Base-by-base conservation (phyloP, 2,113 vertebrate species). In the Oreocharis arfaki region DNA sequence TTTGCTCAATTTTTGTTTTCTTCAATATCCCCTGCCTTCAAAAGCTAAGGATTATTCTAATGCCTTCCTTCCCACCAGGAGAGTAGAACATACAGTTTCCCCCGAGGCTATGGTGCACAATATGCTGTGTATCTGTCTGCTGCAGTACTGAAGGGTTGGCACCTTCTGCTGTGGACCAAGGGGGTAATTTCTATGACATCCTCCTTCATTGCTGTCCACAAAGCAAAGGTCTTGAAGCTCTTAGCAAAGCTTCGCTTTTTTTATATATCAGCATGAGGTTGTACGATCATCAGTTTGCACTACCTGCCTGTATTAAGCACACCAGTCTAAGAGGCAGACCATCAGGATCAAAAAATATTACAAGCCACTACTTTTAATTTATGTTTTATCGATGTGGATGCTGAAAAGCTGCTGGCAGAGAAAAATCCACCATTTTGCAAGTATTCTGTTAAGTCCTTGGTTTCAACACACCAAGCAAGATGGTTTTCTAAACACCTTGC, bases 31-130 rank as follows among this genome's bases (percentile, higher is more conserved):
- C 59, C 77, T 89, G 76, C 39, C 57, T 91, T 88, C 94, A 90
- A 96, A 95, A 91, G 84, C 90, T 87, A 86, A 76, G 90, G 42
- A 94, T 92, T 94, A 88, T 94, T 87, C 89, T 95, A 96, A 96
- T 91, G 61, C 28, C 56, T 94, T 93, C 83, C 57, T 78, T 93
- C 93, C 93, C 81, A 95, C 42, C 18, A 90, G 77, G 71, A 93
- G 46, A 76, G 75, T 39, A 91, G 61, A 56, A 70, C 37, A 79
- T 11, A 74, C 5, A 84, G 35, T 56, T 93, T 93, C 78, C 88
- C 93, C 75, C 0, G 24, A 93, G 96, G 93, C 81, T 68, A 81
- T 7, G 30, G 84, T 69, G 85, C 87, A 87, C 80, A 73, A 60
- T 59, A 26, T n/a, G 39, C 44, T 42, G 24, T 74, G 75, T 96